Evolutionary conservation across 23 tunicate genomes (phyloP).

Genomic region (Oikopleura dioica): DNA sequence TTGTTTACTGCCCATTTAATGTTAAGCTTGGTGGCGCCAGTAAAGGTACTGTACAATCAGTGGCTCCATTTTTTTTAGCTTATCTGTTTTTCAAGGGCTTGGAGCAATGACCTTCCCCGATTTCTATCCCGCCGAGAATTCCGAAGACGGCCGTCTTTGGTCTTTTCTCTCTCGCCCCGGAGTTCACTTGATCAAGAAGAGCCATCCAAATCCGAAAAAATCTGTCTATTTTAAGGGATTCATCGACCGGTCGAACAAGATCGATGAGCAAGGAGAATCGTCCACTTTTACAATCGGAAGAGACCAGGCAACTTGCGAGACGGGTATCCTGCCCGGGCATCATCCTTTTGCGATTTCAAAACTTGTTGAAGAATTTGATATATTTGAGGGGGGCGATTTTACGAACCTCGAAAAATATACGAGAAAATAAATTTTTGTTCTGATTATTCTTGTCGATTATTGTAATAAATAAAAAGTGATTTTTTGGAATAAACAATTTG

Average conservation of each 20-base stretch:
- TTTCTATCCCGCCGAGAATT: neutral
- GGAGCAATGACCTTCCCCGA: neutral
- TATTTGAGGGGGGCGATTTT: neutral
- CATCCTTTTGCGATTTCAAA: neutral
- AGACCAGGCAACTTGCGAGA: neutral
- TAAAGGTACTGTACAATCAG: neutral
- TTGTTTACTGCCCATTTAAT: neutral
- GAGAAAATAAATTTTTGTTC: too few relatives aligned
- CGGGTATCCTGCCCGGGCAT: neutral
- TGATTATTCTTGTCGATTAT: too few relatives aligned
- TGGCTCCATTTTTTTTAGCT: too few relatives aligned
- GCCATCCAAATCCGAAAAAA: too few relatives aligned
- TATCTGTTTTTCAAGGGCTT: too few relatives aligned
- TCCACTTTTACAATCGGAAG: too few relatives aligned
- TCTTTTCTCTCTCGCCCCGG: neutral
- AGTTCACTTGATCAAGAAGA: neutral
- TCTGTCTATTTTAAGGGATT: neutral
- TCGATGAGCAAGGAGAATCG: neutral
- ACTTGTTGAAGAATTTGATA: neutral
- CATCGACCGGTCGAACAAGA: neutral
- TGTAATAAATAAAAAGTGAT: too few relatives aligned
- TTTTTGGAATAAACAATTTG: too few relatives aligned
- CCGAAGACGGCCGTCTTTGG: neutral
- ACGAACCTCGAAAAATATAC: neutral
- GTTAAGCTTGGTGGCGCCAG: neutral